These are phyloP conservation scores for Cryptoblepharus egeriae DNA, from an alignment of 2,797 vertebrate species.

Conservation along the genomic window DNA sequence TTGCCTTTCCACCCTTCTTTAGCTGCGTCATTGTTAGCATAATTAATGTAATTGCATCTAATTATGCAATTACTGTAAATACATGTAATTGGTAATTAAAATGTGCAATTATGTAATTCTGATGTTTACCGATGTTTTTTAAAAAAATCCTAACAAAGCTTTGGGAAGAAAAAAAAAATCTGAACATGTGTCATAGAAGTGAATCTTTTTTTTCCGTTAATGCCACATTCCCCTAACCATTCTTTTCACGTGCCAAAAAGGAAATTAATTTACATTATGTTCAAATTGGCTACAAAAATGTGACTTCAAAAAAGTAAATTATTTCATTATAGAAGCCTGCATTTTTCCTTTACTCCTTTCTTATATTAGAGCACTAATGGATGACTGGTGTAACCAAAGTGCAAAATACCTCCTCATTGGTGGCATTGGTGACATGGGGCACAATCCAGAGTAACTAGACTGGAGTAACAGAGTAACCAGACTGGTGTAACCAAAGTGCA, in stretches of 20 bases:
- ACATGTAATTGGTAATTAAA: slow-evolving; percentile 64
- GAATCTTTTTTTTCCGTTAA: slow-evolving; percentile 18
- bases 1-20: slow-evolving; percentile 57
- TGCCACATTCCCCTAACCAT: slow-evolving; percentile 26
- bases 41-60: slow-evolving; percentile 73
- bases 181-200: slow-evolving; percentile 40
- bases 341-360: slow-evolving; percentile 5
- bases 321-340: slow-evolving; percentile 58
- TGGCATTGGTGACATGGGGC: no score
- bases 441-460: no score
- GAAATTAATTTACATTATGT: slow-evolving; percentile 66
- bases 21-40: slow-evolving; percentile 63
- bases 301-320: slow-evolving; percentile 41
- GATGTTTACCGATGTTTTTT: slow-evolving; percentile 60
- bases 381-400: slow-evolving; percentile 52
- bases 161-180: slow-evolving; percentile 50
- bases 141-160: slow-evolving; percentile 46
- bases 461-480: no score
- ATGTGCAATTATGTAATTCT: slow-evolving; percentile 70
- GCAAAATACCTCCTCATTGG: neutral
- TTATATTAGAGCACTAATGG: slow-evolving; percentile 49
- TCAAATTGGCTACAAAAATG: slow-evolving; percentile 51
- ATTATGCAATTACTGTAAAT: slow-evolving; percentile 71
- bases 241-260: slow-evolving; percentile 27
- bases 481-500: no score